Evolutionary conservation across 2,797 vertebrate genomes (phyloP), one percentile per base, ranked within the genome.

Genomic region (Cryptoprocta ferox): DNA sequence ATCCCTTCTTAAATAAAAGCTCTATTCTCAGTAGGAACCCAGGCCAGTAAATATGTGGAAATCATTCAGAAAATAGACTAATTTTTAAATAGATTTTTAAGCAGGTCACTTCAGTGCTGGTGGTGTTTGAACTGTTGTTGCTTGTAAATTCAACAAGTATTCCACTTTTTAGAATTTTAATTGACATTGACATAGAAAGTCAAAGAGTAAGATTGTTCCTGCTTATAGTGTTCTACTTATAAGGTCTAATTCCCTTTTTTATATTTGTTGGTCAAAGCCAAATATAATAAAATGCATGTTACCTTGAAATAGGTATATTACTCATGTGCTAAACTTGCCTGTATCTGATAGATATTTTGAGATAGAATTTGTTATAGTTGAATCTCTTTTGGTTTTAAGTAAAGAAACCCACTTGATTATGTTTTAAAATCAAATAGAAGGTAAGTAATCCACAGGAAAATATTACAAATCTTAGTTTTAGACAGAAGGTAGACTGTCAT

Each of bases 91-190:
- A 75, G 28, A 75, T 93, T 97, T 95, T 90, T 59, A 89, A 89
- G 93, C 89, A 98, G 94, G 87, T 96, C 87, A 89, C 71, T 94
- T 98, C 79, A 98, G 89, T 97, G 93, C 88, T 97, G 94, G 75
- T 92, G 28, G 71, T 91, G 10, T 93, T 94, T 91, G 32, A 97
- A 66, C 0, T 78, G 32, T 63, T 7, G 45, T 39, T 92, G 61
- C 24, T 91, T 97, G 3, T 7, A 93, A 97, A 92, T 95, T 97
- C 16, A 78, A 95, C 86, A 56, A 50, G 2, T 70, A 42, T 61
- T 94, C 5, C 37, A 94, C 50, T 81, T 97, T 94, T 96, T 13
- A 32, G 39, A 35, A 56, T 73, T 76, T 11, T 71, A 93, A 86
- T 24, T 89, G 12, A 16, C 21, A 89, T 30, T 82, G 21, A 12